Evolutionary conservation across 2,888 invertebrate genomes (phyloP), one percentile per base, ranked within the genome.

Genomic region (Dryobota labecula): DNA sequence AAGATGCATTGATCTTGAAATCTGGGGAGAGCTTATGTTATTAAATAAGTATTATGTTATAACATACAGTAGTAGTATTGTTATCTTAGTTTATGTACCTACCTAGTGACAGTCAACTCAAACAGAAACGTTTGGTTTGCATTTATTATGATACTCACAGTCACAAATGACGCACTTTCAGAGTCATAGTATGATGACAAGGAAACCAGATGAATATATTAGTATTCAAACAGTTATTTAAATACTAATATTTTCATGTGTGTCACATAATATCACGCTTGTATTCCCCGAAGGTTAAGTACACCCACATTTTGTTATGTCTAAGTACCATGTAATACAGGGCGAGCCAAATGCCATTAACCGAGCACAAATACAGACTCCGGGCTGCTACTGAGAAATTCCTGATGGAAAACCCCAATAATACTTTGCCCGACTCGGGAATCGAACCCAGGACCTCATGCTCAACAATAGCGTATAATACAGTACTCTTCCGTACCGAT

Each of bases 51-150:
- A 30, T 49, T 38, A 58, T 36, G 51, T 41, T 24, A 51, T 18
- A n/a, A 60, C 2, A 24, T 9, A 51, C 15, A 15, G 43, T 15
- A 47, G 45, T 47, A n/a, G 41, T 47, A 33, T 41, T 57, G 30
- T 62, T 71, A 78, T 78, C 70, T 78, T n/a, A 41, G 38, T 76
- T 33, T 41, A 33, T 58, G 24, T 58, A 5, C 27, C 18, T 53
- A 27, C 18, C 8, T 53, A 45, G 9, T 49, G 36, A 43, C 60
- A 30, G 54, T 41, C 30, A 13, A 11, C 6, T 36, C 41, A 24
- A 56, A 61, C n/a, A 58, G 60, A 60, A 54, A 51, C 45, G 33
- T 47, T 76, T 47, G 47, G 30, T 69, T 56, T 76, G 38, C 49
- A 68, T 53, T 47, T 0, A 36, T 30, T 61, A 54, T 13, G 9